phyloP scores from a whole-genome alignment of 2,888 invertebrate species.

The Hofmannophila pseudospretella region DNA sequence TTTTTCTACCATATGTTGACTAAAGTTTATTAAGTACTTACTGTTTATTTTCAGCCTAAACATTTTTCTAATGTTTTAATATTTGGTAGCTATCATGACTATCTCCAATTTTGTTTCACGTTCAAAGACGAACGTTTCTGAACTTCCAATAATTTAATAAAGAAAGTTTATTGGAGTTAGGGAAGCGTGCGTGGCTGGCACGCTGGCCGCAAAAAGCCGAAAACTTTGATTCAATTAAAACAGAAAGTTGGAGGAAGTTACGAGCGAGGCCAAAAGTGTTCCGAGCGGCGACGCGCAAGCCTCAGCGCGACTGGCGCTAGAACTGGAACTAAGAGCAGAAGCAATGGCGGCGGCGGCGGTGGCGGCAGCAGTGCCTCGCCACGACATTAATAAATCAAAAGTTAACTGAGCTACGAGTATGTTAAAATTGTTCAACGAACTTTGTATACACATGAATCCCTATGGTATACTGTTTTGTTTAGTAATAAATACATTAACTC shows the following conservation, averaged over 20 bases:
- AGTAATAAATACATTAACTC: too few relatives aligned
- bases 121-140: slow-evolving; percentile 74
- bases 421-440: slow-evolving; percentile 1
- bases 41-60: too few relatives aligned
- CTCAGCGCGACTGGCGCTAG: slow-evolving; percentile 20
- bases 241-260: slow-evolving; percentile 69
- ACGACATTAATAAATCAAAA: slow-evolving; percentile 45
- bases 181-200: slow-evolving; percentile 73
- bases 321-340: slow-evolving; percentile 12
- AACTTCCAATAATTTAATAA: slow-evolving; percentile 78
- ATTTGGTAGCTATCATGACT: slow-evolving; percentile 53
- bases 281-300: slow-evolving; percentile 28
- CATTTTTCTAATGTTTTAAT: too few relatives aligned
- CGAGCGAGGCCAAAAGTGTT: slow-evolving; percentile 46
- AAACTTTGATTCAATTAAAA: slow-evolving; percentile 77
- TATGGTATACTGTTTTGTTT: too few relatives aligned
- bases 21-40: too few relatives aligned
- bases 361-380: slow-evolving; percentile 18
- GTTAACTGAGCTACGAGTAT: slow-evolving; percentile 16
- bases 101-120: slow-evolving; percentile 63
- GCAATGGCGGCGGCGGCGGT: slow-evolving; percentile 11
- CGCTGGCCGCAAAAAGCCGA: slow-evolving; percentile 75
- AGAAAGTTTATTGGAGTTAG: slow-evolving; percentile 65
- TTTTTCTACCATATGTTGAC: too few relatives aligned
- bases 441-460: neutral